Conservation (phyloP, 1,140 invertebrate genomes). For the Bombus fervidus region DNA sequence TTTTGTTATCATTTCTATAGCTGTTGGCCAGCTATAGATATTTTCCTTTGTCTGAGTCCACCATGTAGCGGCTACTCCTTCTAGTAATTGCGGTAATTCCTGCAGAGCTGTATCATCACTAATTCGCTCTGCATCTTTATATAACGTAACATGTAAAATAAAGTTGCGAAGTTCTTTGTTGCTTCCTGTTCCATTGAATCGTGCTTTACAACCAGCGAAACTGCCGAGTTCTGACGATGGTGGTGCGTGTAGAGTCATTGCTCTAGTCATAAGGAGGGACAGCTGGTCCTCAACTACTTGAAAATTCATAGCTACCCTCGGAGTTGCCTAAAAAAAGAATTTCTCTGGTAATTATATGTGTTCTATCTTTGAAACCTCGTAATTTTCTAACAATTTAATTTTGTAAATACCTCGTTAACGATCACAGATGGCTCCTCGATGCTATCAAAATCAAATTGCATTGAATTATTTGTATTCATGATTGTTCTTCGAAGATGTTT, state of each 20-base stretch:
- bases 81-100: too few species aligned
- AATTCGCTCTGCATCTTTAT: accelerated
- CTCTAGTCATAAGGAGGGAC: accelerated
- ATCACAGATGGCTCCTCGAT: accelerated
- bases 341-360: too few species aligned
- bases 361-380: too few species aligned
- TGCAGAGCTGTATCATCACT: accelerated
- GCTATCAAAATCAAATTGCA: accelerated
- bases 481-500: too few species aligned
- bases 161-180: accelerated
- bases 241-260: too few species aligned
- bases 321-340: too few species aligned
- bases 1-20: accelerated
- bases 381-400: too few species aligned
- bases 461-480: accelerated
- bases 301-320: accelerated
- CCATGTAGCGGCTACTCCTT: accelerated
- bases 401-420: accelerated
- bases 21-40: accelerated
- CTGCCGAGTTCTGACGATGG: too few species aligned
- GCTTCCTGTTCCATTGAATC: accelerated
- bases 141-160: accelerated
- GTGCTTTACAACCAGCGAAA: accelerated
- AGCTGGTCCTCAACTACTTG: accelerated
- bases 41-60: accelerated